Conservation (phyloP, 2,113 vertebrate genomes). For the Sceloporus undulatus region DNA sequence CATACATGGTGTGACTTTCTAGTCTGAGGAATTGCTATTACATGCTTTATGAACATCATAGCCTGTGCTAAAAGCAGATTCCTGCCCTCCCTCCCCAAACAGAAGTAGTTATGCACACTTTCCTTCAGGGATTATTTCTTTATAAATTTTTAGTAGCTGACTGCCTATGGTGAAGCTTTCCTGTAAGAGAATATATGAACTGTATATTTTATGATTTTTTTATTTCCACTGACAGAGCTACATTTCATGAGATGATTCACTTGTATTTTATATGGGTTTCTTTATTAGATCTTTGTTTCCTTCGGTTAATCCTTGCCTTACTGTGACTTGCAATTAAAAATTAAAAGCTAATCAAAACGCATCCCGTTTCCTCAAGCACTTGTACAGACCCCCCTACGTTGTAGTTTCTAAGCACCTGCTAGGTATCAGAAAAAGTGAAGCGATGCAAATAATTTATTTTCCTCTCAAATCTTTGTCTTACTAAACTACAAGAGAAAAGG, state of each 20-base stretch:
- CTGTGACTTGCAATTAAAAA: constrained; percentile 54
- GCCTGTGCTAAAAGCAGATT: constrained; percentile 67
- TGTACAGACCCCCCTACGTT: constrained; percentile 4
- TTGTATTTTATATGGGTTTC: constrained; percentile 66
- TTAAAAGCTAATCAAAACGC: constrained; percentile 60
- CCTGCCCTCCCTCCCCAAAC: not conserved
- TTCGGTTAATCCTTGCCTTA: constrained; percentile 64
- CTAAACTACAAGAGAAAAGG: not conserved
- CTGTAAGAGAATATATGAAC: constrained; percentile 65
- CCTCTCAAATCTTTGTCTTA: not conserved
- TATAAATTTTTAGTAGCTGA: constrained; percentile 72
- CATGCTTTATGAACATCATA: constrained; percentile 66
- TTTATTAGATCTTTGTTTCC: constrained; percentile 69
- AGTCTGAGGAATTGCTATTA: constrained; percentile 63
- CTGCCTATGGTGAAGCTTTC: constrained; percentile 58
- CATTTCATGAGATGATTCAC: constrained; percentile 73
- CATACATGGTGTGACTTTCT: constrained; percentile 30
- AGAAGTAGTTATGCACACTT: constrained; percentile 56
- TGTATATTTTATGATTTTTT: constrained; percentile 68
- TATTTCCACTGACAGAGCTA: constrained; percentile 66
- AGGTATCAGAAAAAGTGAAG: not conserved
- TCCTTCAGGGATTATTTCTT: constrained; percentile 63
- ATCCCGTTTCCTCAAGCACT: constrained; percentile 39
- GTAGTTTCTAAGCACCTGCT: not conserved
- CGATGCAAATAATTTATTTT: constrained; percentile 1